Base-by-base conservation (phyloP, 2,888 invertebrate species). In the Apotomis betuletana region DNA sequence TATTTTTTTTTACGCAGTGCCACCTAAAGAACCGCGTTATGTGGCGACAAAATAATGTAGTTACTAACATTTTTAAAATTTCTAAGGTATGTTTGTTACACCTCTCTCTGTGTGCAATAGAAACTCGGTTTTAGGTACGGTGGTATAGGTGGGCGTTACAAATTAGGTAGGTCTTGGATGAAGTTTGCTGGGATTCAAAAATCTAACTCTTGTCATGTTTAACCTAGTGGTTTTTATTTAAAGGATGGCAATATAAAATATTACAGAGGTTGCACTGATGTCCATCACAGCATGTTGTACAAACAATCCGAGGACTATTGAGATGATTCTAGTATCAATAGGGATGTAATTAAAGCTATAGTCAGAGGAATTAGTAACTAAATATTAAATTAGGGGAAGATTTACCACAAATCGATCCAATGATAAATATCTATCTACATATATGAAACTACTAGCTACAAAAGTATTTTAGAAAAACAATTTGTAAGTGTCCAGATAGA, bases 221-320 rank as follows among this genome's bases (percentile, higher is more conserved):
- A 4, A 54, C 9, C 2, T 13, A 54, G 5, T 6, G 41, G 5
- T 6, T 41, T 41, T 41, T 41, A 41, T 41, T 41, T 6, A 41
- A 41, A 41, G 41, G 41, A 41, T 6, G 41, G 41, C 41, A 41
- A 6, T 27, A 41, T 6, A 41, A 41, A 41, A 4, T 59, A 44
- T 64, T 27, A 44, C 44, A 60, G 60, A 65, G 15, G 5, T 54
- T 4, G n/a, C 15, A 61, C 46, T 46, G 46, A 65, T 65, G 60
- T 64, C 44, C 36, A 49, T 60, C 65, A 46, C 41, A 70, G 64
- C 15, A 15, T 46, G 36, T 41, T 54, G 54, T 65, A 15, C 15
- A 38, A 67, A 60, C 60, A 27, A 61, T 60, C 55, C 51, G 10
- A n/a, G 59, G 38, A 67, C 65, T 67, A 67, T 70, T 61, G 49